Conservation (phyloP, 2,113 vertebrate genomes). For the Anguilla rostrata region DNA sequence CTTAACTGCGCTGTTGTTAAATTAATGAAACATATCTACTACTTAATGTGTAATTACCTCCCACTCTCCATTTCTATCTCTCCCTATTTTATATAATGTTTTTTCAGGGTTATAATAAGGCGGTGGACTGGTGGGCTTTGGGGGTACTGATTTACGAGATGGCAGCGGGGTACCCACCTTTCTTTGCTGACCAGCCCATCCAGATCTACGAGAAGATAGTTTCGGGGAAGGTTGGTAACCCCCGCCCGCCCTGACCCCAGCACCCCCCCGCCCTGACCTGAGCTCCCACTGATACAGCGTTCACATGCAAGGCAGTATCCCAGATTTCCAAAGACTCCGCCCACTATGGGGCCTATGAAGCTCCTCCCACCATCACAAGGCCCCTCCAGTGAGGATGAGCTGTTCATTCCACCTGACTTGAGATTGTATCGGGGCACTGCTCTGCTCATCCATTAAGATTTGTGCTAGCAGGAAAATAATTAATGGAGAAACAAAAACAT, state of each 20-base stretch:
- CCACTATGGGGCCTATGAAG: background rate
- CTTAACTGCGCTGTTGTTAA: background rate
- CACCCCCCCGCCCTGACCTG: too few relatives aligned
- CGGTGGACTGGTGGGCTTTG: conserved; percentile 92
- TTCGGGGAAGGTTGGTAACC: conserved; percentile 81
- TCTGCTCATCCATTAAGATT: too few relatives aligned
- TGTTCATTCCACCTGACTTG: too few relatives aligned
- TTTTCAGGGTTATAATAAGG: conserved; percentile 86
- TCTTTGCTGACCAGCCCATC: conserved; percentile 92
- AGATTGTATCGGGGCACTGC: too few relatives aligned
- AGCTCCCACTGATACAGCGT: background rate
- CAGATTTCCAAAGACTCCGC: background rate
- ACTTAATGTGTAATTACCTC: background rate
- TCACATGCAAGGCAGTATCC: background rate
- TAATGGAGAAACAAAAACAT: too few relatives aligned
- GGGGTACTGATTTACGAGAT: conserved; percentile 93
- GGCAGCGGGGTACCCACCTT: conserved; percentile 88
- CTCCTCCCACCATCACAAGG: background rate
- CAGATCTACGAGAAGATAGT: conserved; percentile 96
- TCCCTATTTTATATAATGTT: background rate
- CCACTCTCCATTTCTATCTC: background rate
- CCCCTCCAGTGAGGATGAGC: too few relatives aligned
- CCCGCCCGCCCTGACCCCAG: too few relatives aligned
- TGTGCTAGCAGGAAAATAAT: too few relatives aligned
- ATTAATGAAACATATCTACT: background rate